Conservation (phyloP, 2,888 invertebrate genomes). For the Andrena fulva region DNA sequence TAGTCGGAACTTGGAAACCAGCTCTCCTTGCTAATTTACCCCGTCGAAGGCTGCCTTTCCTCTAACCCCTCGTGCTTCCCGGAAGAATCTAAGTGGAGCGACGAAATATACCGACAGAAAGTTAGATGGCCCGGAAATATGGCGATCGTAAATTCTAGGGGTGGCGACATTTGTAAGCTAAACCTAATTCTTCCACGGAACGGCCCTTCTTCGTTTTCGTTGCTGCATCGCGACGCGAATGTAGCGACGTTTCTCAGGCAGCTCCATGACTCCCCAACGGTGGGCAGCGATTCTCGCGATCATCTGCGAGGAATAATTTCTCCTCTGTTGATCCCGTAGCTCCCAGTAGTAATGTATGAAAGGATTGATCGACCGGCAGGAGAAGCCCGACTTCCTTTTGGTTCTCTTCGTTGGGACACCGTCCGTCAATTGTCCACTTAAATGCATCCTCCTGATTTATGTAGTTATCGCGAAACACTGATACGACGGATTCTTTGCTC, state of each 20-base stretch:
- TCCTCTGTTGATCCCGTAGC: constrained; percentile 58
- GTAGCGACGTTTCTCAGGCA: constrained; percentile 60
- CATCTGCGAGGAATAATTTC: constrained; percentile 64
- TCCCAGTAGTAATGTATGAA: constrained; percentile 72
- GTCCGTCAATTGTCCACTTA: constrained; percentile 1
- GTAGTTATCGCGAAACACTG: neutral
- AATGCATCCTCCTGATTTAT: constrained; percentile 33
- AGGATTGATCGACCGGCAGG: constrained; percentile 71
- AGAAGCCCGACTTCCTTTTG: constrained; percentile 19
- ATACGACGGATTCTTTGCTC: neutral
- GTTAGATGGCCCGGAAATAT: neutral
- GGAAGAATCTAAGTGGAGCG: neutral
- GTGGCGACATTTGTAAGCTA: neutral
- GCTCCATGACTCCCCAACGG: constrained; percentile 70
- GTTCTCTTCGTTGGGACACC: neutral
- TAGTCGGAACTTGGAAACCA: neutral
- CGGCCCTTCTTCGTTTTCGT: constrained; percentile 32
- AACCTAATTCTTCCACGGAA: constrained; percentile 2
- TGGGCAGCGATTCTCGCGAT: constrained; percentile 73
- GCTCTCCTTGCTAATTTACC: neutral
- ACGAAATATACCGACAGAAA: neutral
- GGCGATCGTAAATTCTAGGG: neutral
- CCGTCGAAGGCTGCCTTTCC: neutral
- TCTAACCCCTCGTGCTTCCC: neutral
- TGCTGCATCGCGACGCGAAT: constrained; percentile 56